Conservation (phyloP, 2,113 vertebrate genomes). For the Sarotherodon lohbergeri region DNA sequence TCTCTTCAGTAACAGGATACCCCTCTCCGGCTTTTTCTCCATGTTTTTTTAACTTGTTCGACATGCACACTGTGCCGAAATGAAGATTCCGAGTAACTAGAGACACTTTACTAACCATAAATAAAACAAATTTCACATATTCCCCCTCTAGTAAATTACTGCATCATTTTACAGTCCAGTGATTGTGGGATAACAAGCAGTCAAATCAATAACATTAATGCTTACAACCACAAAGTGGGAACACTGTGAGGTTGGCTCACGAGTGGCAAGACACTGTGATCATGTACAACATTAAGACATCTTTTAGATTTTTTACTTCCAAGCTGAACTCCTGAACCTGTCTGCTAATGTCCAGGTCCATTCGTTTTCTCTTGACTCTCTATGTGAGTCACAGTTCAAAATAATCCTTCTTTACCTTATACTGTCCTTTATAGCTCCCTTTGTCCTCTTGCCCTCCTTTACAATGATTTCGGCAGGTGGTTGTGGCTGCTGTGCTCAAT, state of each 20-base stretch:
- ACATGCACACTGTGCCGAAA: neutral
- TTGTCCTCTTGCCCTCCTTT: neutral
- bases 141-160: neutral
- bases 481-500: neutral
- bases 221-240: neutral
- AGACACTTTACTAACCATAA: conserved; percentile 1
- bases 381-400: too few relatives aligned
- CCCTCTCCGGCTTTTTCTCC: neutral
- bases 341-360: neutral
- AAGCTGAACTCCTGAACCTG: neutral
- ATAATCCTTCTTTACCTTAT: neutral
- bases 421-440: neutral
- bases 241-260: neutral
- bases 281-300: neutral
- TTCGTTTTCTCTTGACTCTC: neutral
- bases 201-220: conserved; percentile 15
- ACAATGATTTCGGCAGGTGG: neutral
- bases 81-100: neutral
- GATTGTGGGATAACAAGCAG: neutral
- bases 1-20: neutral
- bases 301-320: neutral
- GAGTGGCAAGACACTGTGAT: neutral
- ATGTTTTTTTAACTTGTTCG: neutral
- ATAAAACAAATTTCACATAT: neutral
- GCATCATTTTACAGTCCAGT: conserved; percentile 2